Evolutionary conservation across 2,888 invertebrate species (phyloP).

Genomic region (Drosophila macrospina): DNA sequence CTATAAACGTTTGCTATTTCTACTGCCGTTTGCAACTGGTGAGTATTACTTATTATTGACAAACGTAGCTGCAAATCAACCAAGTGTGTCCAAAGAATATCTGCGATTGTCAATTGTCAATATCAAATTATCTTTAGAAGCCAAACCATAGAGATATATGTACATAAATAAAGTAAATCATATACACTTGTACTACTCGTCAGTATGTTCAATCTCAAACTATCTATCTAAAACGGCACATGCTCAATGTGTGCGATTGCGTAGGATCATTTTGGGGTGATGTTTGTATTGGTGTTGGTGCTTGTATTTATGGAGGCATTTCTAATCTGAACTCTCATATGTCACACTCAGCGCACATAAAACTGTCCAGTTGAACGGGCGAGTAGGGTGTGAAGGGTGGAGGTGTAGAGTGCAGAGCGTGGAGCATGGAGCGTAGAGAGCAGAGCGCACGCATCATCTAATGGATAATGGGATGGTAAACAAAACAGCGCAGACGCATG

Average conservation of each 20-base stretch:
- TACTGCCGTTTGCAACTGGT: conserved; percentile 69
- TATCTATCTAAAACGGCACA: conserved; percentile 39
- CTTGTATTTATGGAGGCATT: conserved; percentile 71
- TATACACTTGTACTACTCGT: background rate
- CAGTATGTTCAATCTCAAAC: conserved; percentile 10
- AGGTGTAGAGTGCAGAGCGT: too few species aligned
- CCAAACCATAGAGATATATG: background rate
- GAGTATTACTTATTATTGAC: conserved; percentile 46
- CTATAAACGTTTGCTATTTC: conserved; percentile 68
- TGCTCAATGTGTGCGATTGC: conserved; percentile 15
- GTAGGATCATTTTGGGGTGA: background rate
- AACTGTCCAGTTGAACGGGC: conserved; percentile 49
- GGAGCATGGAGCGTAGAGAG: conserved; percentile 4
- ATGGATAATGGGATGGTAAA: conserved; percentile 75
- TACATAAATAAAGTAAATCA: conserved; percentile 5
- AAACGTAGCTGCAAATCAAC: conserved; percentile 49
- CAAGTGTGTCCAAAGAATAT: conserved; percentile 60
- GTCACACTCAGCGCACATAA: conserved; percentile 58
- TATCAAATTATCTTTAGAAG: conserved; percentile 25
- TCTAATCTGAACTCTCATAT: conserved; percentile 40
- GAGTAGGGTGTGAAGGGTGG: too few species aligned
- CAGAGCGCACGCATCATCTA: conserved; percentile 45
- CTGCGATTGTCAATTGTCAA: conserved; percentile 35
- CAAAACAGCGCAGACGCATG: conserved; percentile 54
- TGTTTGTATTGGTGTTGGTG: too few species aligned